Evolutionary conservation across 2,797 vertebrate species (phyloP).

Genomic region (Oryzias sinensis): DNA sequence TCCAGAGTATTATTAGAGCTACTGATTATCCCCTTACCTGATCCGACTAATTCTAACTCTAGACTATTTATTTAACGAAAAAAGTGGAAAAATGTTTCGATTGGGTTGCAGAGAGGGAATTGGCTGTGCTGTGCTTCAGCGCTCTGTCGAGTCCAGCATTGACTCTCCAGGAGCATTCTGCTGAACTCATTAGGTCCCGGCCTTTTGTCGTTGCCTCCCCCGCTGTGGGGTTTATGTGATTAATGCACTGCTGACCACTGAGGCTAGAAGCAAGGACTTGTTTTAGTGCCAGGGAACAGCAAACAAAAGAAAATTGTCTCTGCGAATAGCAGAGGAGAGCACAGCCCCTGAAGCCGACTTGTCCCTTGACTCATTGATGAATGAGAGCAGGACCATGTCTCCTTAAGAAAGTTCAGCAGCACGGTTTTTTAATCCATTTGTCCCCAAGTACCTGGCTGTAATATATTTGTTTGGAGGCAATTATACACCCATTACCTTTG

Average conservation of each 20-base stretch:
- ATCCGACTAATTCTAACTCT: conserved; percentile 66
- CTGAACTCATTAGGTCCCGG: conserved; percentile 68
- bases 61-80: conserved; percentile 65
- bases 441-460: conserved; percentile 36
- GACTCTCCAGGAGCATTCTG: conserved; percentile 56
- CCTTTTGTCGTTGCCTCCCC: conserved; percentile 60
- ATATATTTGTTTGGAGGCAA: conserved; percentile 58
- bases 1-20: conserved; percentile 84
- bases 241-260: conserved; percentile 67
- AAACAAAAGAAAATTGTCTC: conserved; percentile 71
- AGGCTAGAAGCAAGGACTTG: conserved; percentile 61
- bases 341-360: conserved; percentile 31
- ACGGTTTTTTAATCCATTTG: conserved; percentile 49
- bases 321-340: conserved; percentile 49
- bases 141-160: conserved; percentile 34
- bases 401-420: conserved; percentile 41
- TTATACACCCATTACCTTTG: conserved; percentile 60
- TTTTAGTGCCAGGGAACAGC: conserved; percentile 64
- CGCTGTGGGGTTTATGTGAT: conserved; percentile 65
- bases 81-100: conserved; percentile 61
- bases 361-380: conserved; percentile 39
- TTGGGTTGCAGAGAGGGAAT: conserved; percentile 49
- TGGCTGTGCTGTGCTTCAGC: conserved; percentile 38
- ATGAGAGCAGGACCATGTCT: conserved; percentile 33
- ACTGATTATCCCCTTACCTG: conserved; percentile 81